These are phyloP conservation scores for Melanerpes aurifrons DNA, from an alignment of 2,113 vertebrate genomes.

Conservation along the genomic window DNA sequence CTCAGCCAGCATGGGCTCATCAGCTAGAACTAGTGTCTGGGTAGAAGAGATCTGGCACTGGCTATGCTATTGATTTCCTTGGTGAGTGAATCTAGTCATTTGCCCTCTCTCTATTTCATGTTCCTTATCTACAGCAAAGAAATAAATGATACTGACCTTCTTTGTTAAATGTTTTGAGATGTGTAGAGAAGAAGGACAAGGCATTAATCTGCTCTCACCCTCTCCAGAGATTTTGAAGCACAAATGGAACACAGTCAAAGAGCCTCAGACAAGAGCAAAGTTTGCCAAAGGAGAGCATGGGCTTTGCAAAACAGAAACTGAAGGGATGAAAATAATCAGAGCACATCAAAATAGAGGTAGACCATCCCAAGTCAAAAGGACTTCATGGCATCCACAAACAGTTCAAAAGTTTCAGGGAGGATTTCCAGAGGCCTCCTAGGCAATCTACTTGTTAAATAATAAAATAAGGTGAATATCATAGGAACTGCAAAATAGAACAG, in stretches of 20 bases:
- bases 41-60: not conserved
- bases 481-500: not conserved
- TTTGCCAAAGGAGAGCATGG: not conserved
- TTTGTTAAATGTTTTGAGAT: constrained; percentile 31
- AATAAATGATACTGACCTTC: not conserved
- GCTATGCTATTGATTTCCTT: not conserved
- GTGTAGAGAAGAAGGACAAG: not conserved
- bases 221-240: constrained; percentile 8
- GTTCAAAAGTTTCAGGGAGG: not conserved
- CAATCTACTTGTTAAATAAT: not conserved
- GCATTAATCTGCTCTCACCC: not conserved
- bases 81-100: not conserved
- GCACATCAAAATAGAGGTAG: not conserved
- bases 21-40: not conserved
- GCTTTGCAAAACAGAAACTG: constrained; percentile 1
- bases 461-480: not conserved
- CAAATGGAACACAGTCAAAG: not conserved
- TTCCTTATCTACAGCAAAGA: not conserved
- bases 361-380: not conserved
- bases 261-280: not conserved
- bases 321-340: not conserved
- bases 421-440: not conserved
- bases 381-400: not conserved
- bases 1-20: not conserved
- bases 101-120: not conserved